Evolutionary conservation across 30 jellyfish, hydroid and myxozoan genomes (phyloP), one percentile per base, ranked within the genome.

Genomic region (Hydractinia symbiolongicarpus): DNA sequence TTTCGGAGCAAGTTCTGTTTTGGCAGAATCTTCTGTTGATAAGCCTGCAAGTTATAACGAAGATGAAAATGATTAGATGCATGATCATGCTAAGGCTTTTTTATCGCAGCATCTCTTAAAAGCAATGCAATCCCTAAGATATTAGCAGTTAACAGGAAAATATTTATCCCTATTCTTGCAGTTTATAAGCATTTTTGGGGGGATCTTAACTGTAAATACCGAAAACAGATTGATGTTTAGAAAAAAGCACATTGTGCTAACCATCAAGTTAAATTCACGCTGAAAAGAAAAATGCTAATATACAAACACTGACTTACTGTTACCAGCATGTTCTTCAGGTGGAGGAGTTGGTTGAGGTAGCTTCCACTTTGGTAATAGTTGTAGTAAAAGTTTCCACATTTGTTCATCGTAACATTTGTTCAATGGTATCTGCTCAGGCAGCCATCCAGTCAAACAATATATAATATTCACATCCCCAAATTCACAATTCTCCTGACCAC

Each of bases 381-480:
- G 84, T 4, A 79, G 77, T 7, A 87, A 50, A 9, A 93, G 84
- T 40, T 87, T 78, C 98, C 98, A 93, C 7, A 93, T 81, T 67
- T 84, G 84, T 4, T 82, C 89, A 5, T 84, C 82, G 73, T 84
- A 88, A 10, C 86, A 86, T 75, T 81, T 66, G 52, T 66, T 79
- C n/a, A 93, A 56, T 2, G 96, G 95, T 16, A 93, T 83, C n/a
- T 84, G 92, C 67, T 93, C 96, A 40, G 98, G 98, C 13, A 84
- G 83, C 98, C 98, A 93, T 11, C 98, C 96, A 4, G 95, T 88
- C 49, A 93, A 74, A 61, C 94, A 93, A 73, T 87, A 90, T 60
- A 93, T 79, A 11, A 93, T 78, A 68, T 79, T 79, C 40, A 77
- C 30, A 54, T 93, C 98, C 50, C 96, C 96, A 83, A 93, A 69